Base-by-base conservation (phyloP, 2,113 vertebrate genomes). In the Pogonocichla stellata region DNA sequence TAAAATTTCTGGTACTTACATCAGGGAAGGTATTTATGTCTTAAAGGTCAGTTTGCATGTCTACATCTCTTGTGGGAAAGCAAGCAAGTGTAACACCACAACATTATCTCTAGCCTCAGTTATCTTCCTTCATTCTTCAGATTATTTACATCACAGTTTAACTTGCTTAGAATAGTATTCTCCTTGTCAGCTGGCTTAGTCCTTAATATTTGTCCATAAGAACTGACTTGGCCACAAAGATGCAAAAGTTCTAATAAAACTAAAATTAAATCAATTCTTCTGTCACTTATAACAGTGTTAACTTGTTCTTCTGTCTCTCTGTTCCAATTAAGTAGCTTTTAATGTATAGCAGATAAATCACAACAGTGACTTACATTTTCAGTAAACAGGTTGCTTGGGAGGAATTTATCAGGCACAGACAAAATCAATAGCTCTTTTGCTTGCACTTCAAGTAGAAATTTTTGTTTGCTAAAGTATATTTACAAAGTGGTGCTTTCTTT, bases 351-450 rank as follows among this genome's bases (percentile, higher is more conserved):
- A 67, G 56, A 90, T 93, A 86, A 96, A 80, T 94, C 85, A 90
- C 80, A 90, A 42, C 28, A 86, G 72, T 88, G 61, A 67, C 80
- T 78, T 92, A 81, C 24, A 65, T 74, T 83, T 90, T 77, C 85
- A 86, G 75, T 92, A 90, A 95, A 56, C 14, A 65, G 71, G 62
- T 74, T 96, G 56, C 64, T 91, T 86, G 57, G 69, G 82, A 56
- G 75, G 80, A 77, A 90, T 96, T 90, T 93, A 77, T 92, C 28
- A 53, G 64, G n/a, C 75, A 20, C 71, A 78, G 80, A 58, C 56
- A 92, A 83, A 94, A 93, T 95, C 93, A 86, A 83, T 96, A 88
- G 16, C 73, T 90, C 62, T 88, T 95, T 78, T 86, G 40, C 75
- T 90, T 94, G 56, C 53, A 57, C 74, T 80, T 94, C 56, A 71